A percentile compares a stretch with the other conserved stretches of the same genome.
Conservation (phyloP, 2,888 invertebrate species). For the Acanthoscelides obtectus region DNA sequence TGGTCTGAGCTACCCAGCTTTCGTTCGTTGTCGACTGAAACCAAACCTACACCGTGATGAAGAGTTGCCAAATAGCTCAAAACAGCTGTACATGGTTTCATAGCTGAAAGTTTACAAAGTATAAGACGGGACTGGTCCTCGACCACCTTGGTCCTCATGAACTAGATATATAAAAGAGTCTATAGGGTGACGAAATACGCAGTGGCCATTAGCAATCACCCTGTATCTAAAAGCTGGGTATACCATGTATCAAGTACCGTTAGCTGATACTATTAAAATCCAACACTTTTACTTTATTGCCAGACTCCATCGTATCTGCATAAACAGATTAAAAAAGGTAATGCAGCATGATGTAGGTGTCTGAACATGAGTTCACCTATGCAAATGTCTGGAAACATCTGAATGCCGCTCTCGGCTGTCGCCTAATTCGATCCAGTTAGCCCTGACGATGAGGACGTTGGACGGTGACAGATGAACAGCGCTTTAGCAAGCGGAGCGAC, state of each 20-base stretch:
- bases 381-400: slow-evolving; percentile 22
- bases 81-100: too few species aligned
- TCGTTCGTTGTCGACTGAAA: too few species aligned
- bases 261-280: background rate
- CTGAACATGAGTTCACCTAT: slow-evolving; percentile 15
- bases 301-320: background rate
- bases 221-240: background rate
- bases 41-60: too few species aligned
- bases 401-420: slow-evolving; percentile 28
- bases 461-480: slow-evolving; percentile 28
- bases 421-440: slow-evolving; percentile 32
- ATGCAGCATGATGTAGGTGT: slow-evolving; percentile 8
- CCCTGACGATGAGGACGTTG: slow-evolving; percentile 32
- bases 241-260: background rate
- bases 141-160: too few species aligned
- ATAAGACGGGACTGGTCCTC: too few species aligned
- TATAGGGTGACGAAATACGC: too few species aligned
- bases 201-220: too few species aligned
- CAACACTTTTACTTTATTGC: background rate
- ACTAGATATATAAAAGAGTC: too few species aligned
- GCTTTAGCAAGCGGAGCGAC: background rate
- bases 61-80: too few species aligned
- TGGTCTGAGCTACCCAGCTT: too few species aligned
- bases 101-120: too few species aligned
- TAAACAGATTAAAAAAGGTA: background rate